Evolutionary conservation across 2,888 invertebrate genomes (phyloP).

Genomic region (Cactoblastis cactorum): DNA sequence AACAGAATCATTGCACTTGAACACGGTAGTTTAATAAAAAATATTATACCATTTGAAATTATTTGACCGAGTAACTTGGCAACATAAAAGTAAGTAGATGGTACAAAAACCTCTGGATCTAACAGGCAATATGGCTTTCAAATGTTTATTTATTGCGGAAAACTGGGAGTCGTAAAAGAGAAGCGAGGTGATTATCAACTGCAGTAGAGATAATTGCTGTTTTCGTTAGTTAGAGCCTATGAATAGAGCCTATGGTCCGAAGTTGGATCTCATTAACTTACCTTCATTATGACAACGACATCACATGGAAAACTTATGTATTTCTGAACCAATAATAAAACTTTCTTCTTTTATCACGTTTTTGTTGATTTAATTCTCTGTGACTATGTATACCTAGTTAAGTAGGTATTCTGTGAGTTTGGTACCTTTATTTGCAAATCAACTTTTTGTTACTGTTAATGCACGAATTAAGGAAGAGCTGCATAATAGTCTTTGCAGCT

Average conservation of each 20-base stretch:
- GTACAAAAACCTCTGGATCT: background rate
- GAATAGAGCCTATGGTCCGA: background rate
- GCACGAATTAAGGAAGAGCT: too few species aligned
- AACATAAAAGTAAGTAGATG: background rate
- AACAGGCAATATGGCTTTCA: background rate
- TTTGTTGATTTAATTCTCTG: too few species aligned
- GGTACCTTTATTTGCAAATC: too few species aligned
- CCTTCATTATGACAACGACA: background rate
- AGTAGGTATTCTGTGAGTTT: too few species aligned
- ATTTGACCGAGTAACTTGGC: background rate
- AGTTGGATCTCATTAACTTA: background rate
- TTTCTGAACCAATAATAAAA: too few species aligned
- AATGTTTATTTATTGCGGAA: slow-evolving; percentile 5
- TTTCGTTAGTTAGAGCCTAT: slow-evolving; percentile 7
- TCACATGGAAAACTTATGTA: background rate
- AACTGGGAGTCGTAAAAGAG: slow-evolving; percentile 7
- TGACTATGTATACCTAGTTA: too few species aligned
- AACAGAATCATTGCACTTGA: too few species aligned
- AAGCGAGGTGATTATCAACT: background rate
- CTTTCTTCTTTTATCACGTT: too few species aligned
- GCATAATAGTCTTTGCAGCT: too few species aligned
- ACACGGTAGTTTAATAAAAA: too few species aligned
- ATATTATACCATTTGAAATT: background rate
- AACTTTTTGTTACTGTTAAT: too few species aligned
- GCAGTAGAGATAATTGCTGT: slow-evolving; percentile 2